Base-by-base conservation (phyloP, 1,140 invertebrate species). In the Zaprionus nigranus region DNA sequence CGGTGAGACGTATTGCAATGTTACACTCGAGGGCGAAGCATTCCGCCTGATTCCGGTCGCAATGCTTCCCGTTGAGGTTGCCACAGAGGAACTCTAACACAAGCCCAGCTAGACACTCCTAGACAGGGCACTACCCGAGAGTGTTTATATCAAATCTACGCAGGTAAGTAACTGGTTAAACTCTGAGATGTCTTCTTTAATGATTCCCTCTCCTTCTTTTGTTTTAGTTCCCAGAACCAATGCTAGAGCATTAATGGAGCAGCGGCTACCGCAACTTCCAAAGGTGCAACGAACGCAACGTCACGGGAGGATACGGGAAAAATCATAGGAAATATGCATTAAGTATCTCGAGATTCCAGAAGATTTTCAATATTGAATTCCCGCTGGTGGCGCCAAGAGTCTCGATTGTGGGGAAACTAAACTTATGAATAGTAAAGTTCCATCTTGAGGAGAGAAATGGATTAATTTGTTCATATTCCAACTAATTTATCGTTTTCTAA, bases 1-100 rank as follows among this genome's bases (percentile, higher is more conserved):
- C 0, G 72, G 66, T 0, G 59, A 70, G 5, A 24, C 26, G 7
- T 65, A 64, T 36, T 75, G 54, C 28, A 43, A 64, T 22, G 56
- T 60, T 0, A 12, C 73, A 2, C 20, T 75, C 1, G 73, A 75
- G 11, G 73, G 73, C 15, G 73, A 75, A 71, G 73, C 68, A 2
- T 75, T 71, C n/a, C 60, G 73, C 1, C 22, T 75, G 9, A 75
- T 75, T 17, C 73, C 73, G 0, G 73, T 75, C 1, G 73, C 26
- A 1, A 22, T 75, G 43, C 26, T 75, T n/a, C 72, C 72, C 15
- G 49, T 53, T 1, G 65, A 69, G 1, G 38, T 9, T 5, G 53
- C 51, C 0, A 15, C 26, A 5, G 6, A 58, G 20, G 60, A 75
- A 20, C 67, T 63, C 13, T 75, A 75, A 40, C 59, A 49, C 7